These are phyloP conservation scores for Lepidostoma basale DNA, from an alignment of 1,140 invertebrate genomes.

Conservation along the genomic window DNA sequence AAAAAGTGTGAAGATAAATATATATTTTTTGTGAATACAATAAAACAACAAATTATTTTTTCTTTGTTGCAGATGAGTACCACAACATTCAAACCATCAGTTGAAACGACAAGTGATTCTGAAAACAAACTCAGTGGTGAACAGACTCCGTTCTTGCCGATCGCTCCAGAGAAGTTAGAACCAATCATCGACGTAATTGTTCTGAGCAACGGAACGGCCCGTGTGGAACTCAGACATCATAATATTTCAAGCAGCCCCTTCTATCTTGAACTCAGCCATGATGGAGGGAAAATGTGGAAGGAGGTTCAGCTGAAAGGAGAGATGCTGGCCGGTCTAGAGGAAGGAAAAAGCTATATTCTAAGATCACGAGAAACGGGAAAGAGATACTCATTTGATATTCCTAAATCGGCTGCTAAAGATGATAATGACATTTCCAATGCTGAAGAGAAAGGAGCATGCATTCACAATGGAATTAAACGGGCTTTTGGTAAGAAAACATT, in stretches of 20 bases:
- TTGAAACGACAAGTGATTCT: background rate
- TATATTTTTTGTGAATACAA: background rate
- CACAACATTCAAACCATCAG: background rate
- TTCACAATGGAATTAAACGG: constrained; percentile 55
- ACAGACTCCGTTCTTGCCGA: constrained; percentile 50
- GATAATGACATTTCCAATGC: constrained; percentile 42
- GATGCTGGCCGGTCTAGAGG: constrained; percentile 53
- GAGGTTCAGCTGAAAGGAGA: constrained; percentile 54
- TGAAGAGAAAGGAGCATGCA: constrained; percentile 50
- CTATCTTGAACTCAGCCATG: constrained; percentile 54
- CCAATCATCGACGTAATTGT: constrained; percentile 57
- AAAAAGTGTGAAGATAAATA: background rate
- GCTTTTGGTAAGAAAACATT: constrained; percentile 53
- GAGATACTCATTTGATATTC: constrained; percentile 57
- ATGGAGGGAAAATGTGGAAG: constrained; percentile 53
- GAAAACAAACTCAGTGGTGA: constrained; percentile 24
- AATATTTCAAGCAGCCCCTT: constrained; percentile 53
- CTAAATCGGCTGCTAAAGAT: constrained; percentile 18
- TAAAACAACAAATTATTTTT: background rate
- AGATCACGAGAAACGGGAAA: constrained; percentile 58
- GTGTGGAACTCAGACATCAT: constrained; percentile 54
- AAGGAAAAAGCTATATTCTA: constrained; percentile 56
- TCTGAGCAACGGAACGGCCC: constrained; percentile 56
- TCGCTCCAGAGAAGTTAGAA: constrained; percentile 35
- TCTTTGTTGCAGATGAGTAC: constrained; percentile 6